Evolutionary conservation across 2,888 invertebrate species (phyloP).

Genomic region (Heliconius cydno): DNA sequence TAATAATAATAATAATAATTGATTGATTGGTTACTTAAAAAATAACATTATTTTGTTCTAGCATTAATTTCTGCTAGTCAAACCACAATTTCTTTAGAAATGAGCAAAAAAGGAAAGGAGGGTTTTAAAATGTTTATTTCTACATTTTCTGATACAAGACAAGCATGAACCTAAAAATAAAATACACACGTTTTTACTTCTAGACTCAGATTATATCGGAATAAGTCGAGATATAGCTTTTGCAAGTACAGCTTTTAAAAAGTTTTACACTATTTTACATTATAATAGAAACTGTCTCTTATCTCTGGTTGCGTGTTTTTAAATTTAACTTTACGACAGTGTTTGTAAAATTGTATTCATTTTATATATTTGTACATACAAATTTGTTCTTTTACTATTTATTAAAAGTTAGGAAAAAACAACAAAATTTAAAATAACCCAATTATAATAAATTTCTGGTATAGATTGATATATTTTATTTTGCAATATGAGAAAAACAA

Average conservation of each 20-base stretch:
- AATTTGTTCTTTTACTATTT: not conserved
- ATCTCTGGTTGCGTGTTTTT: not conserved
- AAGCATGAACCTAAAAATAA: not conserved
- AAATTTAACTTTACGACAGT: slow-evolving; percentile 6
- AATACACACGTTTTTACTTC: not conserved
- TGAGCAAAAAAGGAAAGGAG: not conserved
- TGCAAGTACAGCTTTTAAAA: slow-evolving; percentile 8
- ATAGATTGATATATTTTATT: too few relatives aligned
- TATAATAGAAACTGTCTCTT: slow-evolving; percentile 6
- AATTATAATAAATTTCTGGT: not conserved
- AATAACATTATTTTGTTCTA: not conserved
- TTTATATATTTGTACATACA: not conserved
- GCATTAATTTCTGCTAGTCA: too few relatives aligned
- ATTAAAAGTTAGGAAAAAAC: not conserved
- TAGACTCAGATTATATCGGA: not conserved
- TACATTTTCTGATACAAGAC: not conserved
- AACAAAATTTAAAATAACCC: not conserved
- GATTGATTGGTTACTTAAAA: too few relatives aligned
- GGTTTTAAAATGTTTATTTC: not conserved
- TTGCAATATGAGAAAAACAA: too few relatives aligned
- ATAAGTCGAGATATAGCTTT: not conserved
- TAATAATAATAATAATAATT: too few relatives aligned
- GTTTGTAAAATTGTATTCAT: not conserved
- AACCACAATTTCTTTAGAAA: not conserved
- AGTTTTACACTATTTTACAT: slow-evolving; percentile 5